Evolutionary conservation across 2,797 vertebrate species (phyloP).

Genomic region (Gambelia wislizenii): DNA sequence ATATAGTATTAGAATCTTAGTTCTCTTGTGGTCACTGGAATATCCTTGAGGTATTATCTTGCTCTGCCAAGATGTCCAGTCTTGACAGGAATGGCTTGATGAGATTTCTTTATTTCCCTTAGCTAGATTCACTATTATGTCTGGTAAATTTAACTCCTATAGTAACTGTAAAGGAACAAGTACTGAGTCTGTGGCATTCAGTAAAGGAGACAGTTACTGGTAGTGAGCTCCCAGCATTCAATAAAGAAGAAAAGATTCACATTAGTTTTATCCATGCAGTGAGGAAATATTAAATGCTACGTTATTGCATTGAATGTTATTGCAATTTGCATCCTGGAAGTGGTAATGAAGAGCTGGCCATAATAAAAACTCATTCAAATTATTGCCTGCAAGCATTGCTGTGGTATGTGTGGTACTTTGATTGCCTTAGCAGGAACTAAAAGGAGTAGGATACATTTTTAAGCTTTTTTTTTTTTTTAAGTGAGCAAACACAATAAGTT

Average conservation of each 20-base stretch:
- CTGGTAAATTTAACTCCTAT: neutral
- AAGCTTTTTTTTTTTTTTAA: neutral
- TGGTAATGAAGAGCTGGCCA: neutral
- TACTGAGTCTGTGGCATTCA: neutral
- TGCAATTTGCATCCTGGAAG: slow-evolving; percentile 24
- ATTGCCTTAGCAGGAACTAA: neutral
- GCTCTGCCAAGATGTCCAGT: too few species aligned
- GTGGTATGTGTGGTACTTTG: neutral
- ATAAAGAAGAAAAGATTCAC: neutral
- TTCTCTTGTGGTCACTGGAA: too few species aligned
- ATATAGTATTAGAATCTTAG: too few species aligned
- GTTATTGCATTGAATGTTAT: neutral
- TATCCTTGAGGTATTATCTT: too few species aligned
- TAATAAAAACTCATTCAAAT: slow-evolving; percentile 37
- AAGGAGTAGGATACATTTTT: slow-evolving; percentile 17
- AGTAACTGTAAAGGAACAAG: neutral
- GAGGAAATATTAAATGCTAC: slow-evolving; percentile 14
- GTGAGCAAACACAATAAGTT: neutral
- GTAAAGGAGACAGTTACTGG: neutral
- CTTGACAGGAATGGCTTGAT: too few species aligned
- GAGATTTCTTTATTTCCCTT: too few species aligned
- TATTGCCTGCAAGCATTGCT: neutral
- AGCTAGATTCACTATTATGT: neutral
- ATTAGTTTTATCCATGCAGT: neutral
- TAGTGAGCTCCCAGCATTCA: neutral